Percentiles rank a stretch among this genome's conserved stretches.
Evolutionary conservation across 2,113 vertebrate species (phyloP).

Genomic region (Leucoraja erinaceus): DNA sequence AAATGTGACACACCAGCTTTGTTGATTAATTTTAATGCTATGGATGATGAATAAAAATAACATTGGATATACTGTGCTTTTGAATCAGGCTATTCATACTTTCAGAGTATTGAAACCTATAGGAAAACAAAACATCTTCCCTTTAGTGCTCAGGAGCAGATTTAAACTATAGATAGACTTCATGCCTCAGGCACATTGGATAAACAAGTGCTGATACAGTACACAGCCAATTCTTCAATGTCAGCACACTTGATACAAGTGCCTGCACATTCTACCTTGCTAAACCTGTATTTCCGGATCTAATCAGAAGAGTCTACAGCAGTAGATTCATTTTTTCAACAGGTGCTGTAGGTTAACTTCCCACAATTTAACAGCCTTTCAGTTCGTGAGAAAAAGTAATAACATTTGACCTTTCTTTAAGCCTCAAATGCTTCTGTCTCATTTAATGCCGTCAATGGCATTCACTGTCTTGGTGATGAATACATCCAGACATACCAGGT

Average conservation of each 20-base stretch:
- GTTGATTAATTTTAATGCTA: constrained; percentile 10
- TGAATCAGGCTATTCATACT: neutral
- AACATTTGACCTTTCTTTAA: constrained; percentile 19
- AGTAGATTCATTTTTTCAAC: neutral
- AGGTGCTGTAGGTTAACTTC: neutral
- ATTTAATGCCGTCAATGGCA: neutral
- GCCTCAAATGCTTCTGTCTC: neutral
- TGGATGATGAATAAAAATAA: neutral
- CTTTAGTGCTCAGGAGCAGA: neutral
- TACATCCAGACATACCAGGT: neutral
- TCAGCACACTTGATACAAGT: neutral
- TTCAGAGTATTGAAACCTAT: neutral
- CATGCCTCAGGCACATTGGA: neutral
- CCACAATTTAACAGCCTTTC: neutral
- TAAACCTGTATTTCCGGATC: constrained; percentile 31
- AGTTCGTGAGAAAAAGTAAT: neutral
- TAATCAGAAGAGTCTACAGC: neutral
- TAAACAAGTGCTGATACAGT: constrained; percentile 14
- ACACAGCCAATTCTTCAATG: neutral
- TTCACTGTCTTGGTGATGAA: neutral
- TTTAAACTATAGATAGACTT: neutral
- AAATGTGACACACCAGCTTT: neutral
- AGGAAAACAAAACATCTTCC: neutral
- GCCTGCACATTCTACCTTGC: neutral
- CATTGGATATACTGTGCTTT: neutral